Base-by-base conservation (phyloP, 23 tunicate genomes). In the Pegea sp. region DNA sequence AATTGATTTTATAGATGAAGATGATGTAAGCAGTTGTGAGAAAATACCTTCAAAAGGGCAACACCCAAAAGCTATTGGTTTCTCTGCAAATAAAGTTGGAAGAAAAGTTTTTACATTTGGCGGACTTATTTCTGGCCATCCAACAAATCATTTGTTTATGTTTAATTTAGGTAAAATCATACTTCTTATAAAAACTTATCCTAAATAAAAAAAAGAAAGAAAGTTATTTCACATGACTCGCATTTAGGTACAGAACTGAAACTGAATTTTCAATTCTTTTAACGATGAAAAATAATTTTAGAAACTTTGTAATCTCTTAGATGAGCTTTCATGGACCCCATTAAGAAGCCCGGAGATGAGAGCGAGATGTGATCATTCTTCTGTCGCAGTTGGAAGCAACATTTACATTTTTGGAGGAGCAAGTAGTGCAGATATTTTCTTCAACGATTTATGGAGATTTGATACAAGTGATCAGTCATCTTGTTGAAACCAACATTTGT, bases 341-440 rank as follows among this genome's bases (percentile, higher is more conserved):
- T 64, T 78, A 28, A 58, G 55, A 4, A 42, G 68, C 44, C 48
- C 22, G 18, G 93, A 79, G 7, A 1, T 23, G 18, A 21, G 18
- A 1, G 62, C 78, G 3, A 61, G 93, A 26, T 80, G 72, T 29
- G 78, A 71, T 52, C 93, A 80, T 42, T 52, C 69, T 0, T 60
- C 70, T 55, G 79, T 26, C 25, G 48, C 52, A 16, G 61, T 80
- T 8, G 52, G 61, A 54, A 75, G 50, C 24, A 56, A 49, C 21
- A 60, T 80, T 16, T 80, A 65, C 55, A 52, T 80, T 26, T 72
- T 71, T 52, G 93, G 93, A 30, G 93, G 93, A 29, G 25, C 62
- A 2, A 61, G 63, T 1, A 52, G 52, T 8, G 58, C 22, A 26
- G 55, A 71, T 20, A 21, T 6, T 0, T 80, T 42, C 61, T 56